phyloP scores from a whole-genome alignment of 2,888 invertebrate species.

The Coelopa pilipes region DNA sequence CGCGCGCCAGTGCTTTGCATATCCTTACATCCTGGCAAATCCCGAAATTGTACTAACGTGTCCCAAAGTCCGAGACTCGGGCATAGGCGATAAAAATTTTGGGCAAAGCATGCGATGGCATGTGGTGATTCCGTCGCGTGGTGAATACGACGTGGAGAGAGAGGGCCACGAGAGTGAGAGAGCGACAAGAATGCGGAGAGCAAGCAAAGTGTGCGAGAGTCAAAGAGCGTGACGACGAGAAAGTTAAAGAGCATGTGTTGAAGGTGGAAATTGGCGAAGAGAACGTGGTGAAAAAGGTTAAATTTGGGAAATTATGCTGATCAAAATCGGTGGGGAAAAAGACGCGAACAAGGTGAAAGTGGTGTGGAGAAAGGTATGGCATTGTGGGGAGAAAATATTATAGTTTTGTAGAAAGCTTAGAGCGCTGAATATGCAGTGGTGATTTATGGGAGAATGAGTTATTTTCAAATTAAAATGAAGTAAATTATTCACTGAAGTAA shows the following conservation, averaged over 20 bases:
- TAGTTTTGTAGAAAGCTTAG: too few relatives aligned
- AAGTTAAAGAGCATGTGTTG: neutral
- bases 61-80: constrained; percentile 63
- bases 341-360: too few relatives aligned
- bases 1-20: constrained; percentile 52
- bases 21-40: constrained; percentile 67
- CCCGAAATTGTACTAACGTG: constrained; percentile 67
- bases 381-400: too few relatives aligned
- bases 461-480: too few relatives aligned
- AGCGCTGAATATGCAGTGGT: too few relatives aligned
- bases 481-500: too few relatives aligned
- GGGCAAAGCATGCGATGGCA: constrained; percentile 39
- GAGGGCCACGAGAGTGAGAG: neutral
- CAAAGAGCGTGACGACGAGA: neutral
- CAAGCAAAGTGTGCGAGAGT: neutral
- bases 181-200: neutral
- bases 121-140: constrained; percentile 26
- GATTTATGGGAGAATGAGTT: too few relatives aligned
- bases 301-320: too few relatives aligned
- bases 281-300: neutral
- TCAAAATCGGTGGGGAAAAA: too few relatives aligned
- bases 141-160: constrained; percentile 17
- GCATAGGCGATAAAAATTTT: constrained; percentile 54
- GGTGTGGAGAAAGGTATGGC: too few relatives aligned
- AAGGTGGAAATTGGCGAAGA: constrained; percentile 2